Evolutionary conservation across 1,140 invertebrate genomes (phyloP), one percentile per base, ranked within the genome.

Genomic region (Cotesia typhae): DNA sequence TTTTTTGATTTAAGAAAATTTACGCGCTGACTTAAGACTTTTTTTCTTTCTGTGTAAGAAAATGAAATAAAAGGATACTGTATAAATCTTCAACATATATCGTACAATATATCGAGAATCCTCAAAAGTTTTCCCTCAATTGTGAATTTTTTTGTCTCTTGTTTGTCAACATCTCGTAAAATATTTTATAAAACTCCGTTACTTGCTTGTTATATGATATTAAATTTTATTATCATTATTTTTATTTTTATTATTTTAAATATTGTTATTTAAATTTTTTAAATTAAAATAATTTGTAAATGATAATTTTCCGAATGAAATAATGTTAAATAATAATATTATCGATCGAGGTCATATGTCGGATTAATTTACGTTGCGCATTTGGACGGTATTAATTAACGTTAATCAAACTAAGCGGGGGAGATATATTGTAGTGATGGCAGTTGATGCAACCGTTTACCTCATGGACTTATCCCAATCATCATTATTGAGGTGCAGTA

Each of bases 381-480:
- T 63, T 14, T 37, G 5, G 36, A 63, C 14, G 60, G 60, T 63
- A 71, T 65, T 71, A 71, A 71, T 71, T 71, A 71, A 41, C 60
- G 69, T 71, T 71, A 53, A 71, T 71, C 60, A 71, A 71, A 47
- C 60, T 53, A 64, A 64, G 3, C 60, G 36, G 60, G 60, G 60
- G 28, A n/a, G 53, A 57, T 57, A 14, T 47, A 47, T 47, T 47
- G 41, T 47, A 47, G 41, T 47, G 41, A 47, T 47, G 41, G 60
- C 35, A 37, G 38, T 60, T 14, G 68, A 41, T 69, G 53, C 37
- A 69, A 60, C 35, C 47, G 68, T 52, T 70, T 52, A 60, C 51
- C 57, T 35, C 47, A 14, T 70, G 59, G 67, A 69, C 41, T 55
- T 37, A 69, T 55, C 57, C 17, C 59, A 53, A 67, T 55, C 47